Base-by-base conservation (phyloP, 1,140 invertebrate species). In the Diorhabda elongata region DNA sequence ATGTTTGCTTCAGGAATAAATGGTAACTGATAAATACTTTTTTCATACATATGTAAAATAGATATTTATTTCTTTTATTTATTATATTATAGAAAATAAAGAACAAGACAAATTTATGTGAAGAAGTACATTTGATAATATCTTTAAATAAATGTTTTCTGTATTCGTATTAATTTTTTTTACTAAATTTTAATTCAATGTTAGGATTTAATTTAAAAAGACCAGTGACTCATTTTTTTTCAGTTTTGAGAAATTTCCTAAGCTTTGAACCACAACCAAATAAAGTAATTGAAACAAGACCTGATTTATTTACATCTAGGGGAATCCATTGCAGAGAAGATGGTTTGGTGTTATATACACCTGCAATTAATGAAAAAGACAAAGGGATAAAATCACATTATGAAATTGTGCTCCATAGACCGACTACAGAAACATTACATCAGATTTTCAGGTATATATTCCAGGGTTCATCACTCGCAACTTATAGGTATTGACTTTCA, bases 401-500 rank as follows among this genome's bases (percentile, higher is more conserved):
- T 81, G 91, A 93, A 78, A 89, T 93, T 73, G 83, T 92, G n/a
- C 78, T 92, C 26, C 88, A 92, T 70, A 86, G 87, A 77, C 89
- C 89, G 42, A 89, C 84, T 75, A 86, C 86, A 5, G 88, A 90
- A 76, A 87, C 84, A 47, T 81, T 87, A 59, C 82, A 86, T 81
- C 84, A 86, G 74, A 87, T 88, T 67, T 92, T 87, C 76, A 91
- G 90, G 90, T 92, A 76, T 64, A 26, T 26, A 26, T 26, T 26
- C 26, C 26, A 26, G 26, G 26, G 26, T 26, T 26, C 26, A 26
- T 26, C 26, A 26, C 26, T 26, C 1, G 26, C 26, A 26, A 26
- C 26, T 59, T 58, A 43, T 44, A 47, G 47, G 42, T 57, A 64
- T 47, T 73, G 11, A 64, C 72, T 85, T 88, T 71, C 78, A 96